A percentile compares a stretch with the other conserved stretches of the same genome.
Conservation (phyloP, 2,888 invertebrate genomes). For the Eretmocerus hayati region DNA sequence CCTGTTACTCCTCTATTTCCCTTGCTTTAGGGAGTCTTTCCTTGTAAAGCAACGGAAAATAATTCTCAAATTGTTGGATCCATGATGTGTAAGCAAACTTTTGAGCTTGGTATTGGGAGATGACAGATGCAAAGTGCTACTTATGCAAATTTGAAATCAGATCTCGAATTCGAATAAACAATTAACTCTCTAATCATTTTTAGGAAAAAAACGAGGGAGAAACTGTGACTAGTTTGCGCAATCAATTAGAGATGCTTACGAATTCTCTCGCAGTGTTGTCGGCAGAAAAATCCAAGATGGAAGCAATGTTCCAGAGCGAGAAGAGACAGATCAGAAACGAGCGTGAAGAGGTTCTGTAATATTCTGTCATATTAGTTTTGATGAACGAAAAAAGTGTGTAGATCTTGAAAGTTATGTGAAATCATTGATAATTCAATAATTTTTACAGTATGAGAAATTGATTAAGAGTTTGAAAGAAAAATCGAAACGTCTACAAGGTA, state of each 20-base stretch:
- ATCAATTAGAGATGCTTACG: constrained; percentile 58
- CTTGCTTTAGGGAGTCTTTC: no score
- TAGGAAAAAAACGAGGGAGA: constrained; percentile 28
- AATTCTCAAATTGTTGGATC: no score
- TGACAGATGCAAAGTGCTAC: no score
- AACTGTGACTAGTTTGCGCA: constrained; percentile 39
- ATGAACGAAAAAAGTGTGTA: background rate
- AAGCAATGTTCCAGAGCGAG: constrained; percentile 72
- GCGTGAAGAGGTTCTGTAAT: constrained; percentile 47
- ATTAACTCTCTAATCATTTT: no score
- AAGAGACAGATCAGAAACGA: constrained; percentile 59
- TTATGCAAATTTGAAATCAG: no score
- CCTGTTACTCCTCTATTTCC: no score
- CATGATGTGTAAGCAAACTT: no score
- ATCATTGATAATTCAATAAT: background rate
- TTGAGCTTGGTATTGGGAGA: no score
- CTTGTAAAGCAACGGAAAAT: no score
- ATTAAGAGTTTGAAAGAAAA: constrained; percentile 56
- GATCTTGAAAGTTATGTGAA: no score
- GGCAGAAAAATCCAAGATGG: constrained; percentile 77
- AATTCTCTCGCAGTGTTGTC: constrained; percentile 70
- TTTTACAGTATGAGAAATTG: constrained; percentile 55
- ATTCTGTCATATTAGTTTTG: background rate
- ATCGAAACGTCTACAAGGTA: constrained; percentile 53
- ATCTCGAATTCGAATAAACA: no score